Evolutionary conservation across 2,888 invertebrate species (phyloP).

Genomic region (Lasius fuliginosus): DNA sequence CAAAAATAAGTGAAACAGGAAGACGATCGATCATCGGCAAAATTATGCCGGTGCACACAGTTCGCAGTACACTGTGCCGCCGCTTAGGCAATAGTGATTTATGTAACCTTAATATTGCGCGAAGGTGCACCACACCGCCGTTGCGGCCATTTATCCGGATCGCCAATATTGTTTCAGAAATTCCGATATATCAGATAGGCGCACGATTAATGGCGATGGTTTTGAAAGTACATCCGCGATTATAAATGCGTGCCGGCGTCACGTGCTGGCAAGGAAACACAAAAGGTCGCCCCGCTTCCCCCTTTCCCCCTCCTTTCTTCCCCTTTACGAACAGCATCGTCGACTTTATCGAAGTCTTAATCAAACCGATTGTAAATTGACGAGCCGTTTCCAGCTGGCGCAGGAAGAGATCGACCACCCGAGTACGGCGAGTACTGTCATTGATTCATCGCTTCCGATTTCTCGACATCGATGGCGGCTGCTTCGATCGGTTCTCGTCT

Average conservation of each 20-base stretch:
- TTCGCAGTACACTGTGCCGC: conserved; percentile 20
- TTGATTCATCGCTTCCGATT: conserved; percentile 74
- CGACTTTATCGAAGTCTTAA: conserved; percentile 70
- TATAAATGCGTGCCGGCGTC: not conserved
- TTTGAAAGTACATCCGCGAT: conserved; percentile 17
- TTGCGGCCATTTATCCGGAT: conserved; percentile 42
- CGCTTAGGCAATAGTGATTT: conserved; percentile 50
- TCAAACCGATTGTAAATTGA: conserved; percentile 71
- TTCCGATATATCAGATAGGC: conserved; percentile 41
- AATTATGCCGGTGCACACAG: conserved; percentile 31
- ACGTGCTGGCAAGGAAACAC: not conserved
- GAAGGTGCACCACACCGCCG: conserved; percentile 32
- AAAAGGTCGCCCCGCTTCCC: conserved; percentile 25
- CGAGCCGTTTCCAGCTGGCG: conserved; percentile 60
- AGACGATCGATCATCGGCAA: conserved; percentile 40
- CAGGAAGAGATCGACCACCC: conserved; percentile 61
- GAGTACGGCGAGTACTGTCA: conserved; percentile 57
- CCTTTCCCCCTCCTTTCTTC: not conserved
- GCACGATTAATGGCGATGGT: conserved; percentile 43
- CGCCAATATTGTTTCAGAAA: conserved; percentile 52
- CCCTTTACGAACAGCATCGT: conserved; percentile 55
- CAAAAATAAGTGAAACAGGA: conserved; percentile 24
- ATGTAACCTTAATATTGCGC: conserved; percentile 47
- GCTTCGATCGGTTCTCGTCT: conserved; percentile 42
- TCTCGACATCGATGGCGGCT: conserved; percentile 50